Percentiles rank a stretch among this genome's conserved stretches.
These are phyloP conservation scores for Apocrypta bakeri DNA, from an alignment of 1,140 invertebrate genomes.

Conservation along the genomic window DNA sequence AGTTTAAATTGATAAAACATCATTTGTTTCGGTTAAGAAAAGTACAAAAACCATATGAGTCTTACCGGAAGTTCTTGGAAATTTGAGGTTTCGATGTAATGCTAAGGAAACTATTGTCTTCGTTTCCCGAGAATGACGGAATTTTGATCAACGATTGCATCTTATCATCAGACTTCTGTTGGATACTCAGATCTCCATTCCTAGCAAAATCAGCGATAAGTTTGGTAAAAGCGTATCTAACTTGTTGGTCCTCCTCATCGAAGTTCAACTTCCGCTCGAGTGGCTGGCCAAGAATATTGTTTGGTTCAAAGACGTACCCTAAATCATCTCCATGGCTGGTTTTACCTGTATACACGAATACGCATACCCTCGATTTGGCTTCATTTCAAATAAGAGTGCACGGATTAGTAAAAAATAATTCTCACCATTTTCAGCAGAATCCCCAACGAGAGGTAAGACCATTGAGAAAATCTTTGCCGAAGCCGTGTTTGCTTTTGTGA, in stretches of 20 bases:
- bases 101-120: slow-evolving; percentile 76
- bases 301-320: slow-evolving; percentile 80
- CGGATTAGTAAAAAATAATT: slow-evolving; percentile 35
- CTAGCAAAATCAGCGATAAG: slow-evolving; percentile 81
- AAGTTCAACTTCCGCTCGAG: slow-evolving; percentile 66
- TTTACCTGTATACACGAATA: slow-evolving; percentile 59
- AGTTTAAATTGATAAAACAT: no score
- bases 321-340: slow-evolving; percentile 81
- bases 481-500: slow-evolving; percentile 77
- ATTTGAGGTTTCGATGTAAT: slow-evolving; percentile 72
- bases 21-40: no score
- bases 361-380: no score
- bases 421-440: slow-evolving; percentile 41
- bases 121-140: slow-evolving; percentile 70
- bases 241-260: slow-evolving; percentile 76
- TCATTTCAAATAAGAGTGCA: no score
- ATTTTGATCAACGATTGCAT: slow-evolving; percentile 55
- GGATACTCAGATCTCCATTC: slow-evolving; percentile 63
- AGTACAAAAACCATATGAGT: no score
- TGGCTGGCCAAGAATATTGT: slow-evolving; percentile 77
- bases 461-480: slow-evolving; percentile 78
- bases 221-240: slow-evolving; percentile 78
- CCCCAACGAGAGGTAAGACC: slow-evolving; percentile 76
- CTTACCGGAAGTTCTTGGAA: slow-evolving; percentile 75
- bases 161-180: slow-evolving; percentile 30